Base-by-base conservation (phyloP, 2,113 vertebrate genomes). In the Carollia perspicillata region DNA sequence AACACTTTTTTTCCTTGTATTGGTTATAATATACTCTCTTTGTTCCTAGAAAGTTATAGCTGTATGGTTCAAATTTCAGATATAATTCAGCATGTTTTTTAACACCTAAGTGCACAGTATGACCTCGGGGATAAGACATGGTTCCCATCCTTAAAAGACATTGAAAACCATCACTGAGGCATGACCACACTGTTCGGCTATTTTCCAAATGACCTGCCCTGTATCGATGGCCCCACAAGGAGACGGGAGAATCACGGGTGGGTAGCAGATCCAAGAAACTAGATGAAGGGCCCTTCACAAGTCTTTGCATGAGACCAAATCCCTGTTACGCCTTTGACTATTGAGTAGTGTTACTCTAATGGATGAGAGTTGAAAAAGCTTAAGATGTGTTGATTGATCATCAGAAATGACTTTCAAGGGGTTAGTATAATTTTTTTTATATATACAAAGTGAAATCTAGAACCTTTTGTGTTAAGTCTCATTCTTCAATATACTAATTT, bases 361-460 rank as follows among this genome's bases (percentile, higher is more conserved):
- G n/a, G 13, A 33, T 75, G 65, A 55, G 55, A 55, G 30, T 65
- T 93, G 42, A 77, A 58, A 81, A 90, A 83, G 20, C 63, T 53
- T 81, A 90, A 40, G 49, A 53, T 89, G 35, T 86, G 68, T 85
- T 81, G 55, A 44, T 90, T 42, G 40, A 18, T 74, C 86, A 84
- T 94, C 40, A 89, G 71, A 84, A 92, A 74, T 84, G 14, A 74
- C 33, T 85, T 58, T 86, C 23, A 86, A 71, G 23, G 40, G 17
- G 5, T 86, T 65, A 55, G 42, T 30, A 66, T 10, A 84, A 0
- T 87, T n/a, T 49, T 80, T 79, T 37, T 87, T 33, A 68, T n/a
- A n/a, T n/a, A n/a, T 66, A 44, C 13, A 69, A 90, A 89, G 28
- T 91, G 44, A 89, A 94, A 71, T 93, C 16, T 92, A 55, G 63